Evolutionary conservation across 2,888 invertebrate genomes (phyloP).

Genomic region (Metellina segmentata): DNA sequence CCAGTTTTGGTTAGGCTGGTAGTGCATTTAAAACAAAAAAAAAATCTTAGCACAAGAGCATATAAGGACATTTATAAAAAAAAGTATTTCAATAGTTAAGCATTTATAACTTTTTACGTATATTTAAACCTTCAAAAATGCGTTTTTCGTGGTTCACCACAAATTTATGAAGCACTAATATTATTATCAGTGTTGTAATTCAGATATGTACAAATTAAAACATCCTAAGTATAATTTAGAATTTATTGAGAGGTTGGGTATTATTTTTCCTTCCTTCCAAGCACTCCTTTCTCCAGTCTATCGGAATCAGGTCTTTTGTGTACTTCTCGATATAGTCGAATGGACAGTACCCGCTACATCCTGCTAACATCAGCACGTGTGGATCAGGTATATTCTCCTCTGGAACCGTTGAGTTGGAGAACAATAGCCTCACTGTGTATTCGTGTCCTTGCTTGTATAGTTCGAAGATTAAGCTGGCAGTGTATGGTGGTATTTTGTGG

Average conservation of each 20-base stretch:
- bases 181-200: too few relatives aligned
- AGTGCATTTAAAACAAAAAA: too few relatives aligned
- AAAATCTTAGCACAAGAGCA: too few relatives aligned
- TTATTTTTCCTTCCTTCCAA: neutral
- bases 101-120: neutral
- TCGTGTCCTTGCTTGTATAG: conserved; percentile 4
- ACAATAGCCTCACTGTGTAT: conserved; percentile 21
- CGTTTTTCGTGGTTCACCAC: neutral
- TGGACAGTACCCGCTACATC: conserved; percentile 45
- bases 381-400: conserved; percentile 17
- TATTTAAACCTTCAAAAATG: neutral
- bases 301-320: conserved; percentile 1
- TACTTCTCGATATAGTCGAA: neutral
- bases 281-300: conserved; percentile 42
- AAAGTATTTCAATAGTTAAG: neutral
- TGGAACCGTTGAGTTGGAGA: conserved; percentile 29
- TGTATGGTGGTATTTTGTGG: conserved; percentile 22
- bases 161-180: neutral
- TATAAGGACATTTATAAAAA: neutral
- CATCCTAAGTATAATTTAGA: too few relatives aligned
- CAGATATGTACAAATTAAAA: too few relatives aligned
- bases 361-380: conserved; percentile 9
- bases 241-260: neutral
- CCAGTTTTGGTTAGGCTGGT: too few relatives aligned
- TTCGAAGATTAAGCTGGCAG: conserved; percentile 30